Conservation (phyloP, 2,797 vertebrate genomes). For the Urosaurus nigricauda region DNA sequence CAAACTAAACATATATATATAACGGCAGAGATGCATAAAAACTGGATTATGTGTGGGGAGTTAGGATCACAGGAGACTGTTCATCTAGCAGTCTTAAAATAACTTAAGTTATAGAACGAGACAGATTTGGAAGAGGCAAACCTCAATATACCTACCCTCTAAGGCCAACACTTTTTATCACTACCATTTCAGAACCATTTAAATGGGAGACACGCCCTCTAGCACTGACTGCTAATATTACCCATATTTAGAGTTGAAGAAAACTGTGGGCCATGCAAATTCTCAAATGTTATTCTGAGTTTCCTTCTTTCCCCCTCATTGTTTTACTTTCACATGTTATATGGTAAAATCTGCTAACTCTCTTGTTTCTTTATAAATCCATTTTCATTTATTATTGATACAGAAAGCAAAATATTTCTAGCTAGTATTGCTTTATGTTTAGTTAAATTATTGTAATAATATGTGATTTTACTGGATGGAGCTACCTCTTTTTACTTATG, state of each 20-base stretch:
- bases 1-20: background rate
- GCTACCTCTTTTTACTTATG: background rate
- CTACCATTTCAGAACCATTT: too few relatives aligned
- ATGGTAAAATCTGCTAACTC: background rate
- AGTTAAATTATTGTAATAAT: background rate
- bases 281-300: slow-evolving; percentile 5
- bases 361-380: background rate
- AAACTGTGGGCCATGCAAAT: background rate
- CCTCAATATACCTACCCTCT: background rate
- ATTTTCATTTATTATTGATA: background rate
- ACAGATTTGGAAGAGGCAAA: background rate
- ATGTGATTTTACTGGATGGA: background rate
- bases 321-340: slow-evolving; percentile 23
- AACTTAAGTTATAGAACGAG: background rate
- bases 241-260: background rate
- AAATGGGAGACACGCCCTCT: background rate
- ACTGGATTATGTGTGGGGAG: background rate
- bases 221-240: background rate
- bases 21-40: background rate
- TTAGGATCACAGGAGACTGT: background rate
- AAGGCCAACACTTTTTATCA: background rate
- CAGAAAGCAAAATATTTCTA: background rate
- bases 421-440: background rate
- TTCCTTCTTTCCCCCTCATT: slow-evolving; percentile 48
- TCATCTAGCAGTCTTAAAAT: background rate